Evolutionary conservation across 1,140 invertebrate species (phyloP).

Genomic region (Drosophila lacteicornis): DNA sequence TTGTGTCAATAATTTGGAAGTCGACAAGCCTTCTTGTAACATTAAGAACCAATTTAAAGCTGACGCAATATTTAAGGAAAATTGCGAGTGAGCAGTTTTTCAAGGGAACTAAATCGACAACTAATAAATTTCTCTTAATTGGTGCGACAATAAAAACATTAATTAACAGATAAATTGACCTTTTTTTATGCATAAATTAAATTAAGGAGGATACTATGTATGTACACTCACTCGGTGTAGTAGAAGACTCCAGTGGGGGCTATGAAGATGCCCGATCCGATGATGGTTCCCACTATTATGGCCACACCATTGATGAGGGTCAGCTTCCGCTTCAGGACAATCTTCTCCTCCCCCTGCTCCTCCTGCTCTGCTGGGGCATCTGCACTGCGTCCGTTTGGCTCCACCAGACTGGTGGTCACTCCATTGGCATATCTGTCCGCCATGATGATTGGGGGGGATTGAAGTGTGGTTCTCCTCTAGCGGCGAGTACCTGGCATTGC

Average conservation of each 20-base stretch:
- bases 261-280: conserved; percentile 94
- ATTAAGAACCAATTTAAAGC: conserved; percentile 28
- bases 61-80: conserved; percentile 65
- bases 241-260: conserved; percentile 90
- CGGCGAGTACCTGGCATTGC: conserved; percentile 49
- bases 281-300: conserved; percentile 94
- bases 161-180: conserved; percentile 49
- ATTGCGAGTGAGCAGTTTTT: conserved; percentile 48
- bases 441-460: conserved; percentile 43
- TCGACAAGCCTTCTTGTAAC: conserved; percentile 51
- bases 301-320: conserved; percentile 94
- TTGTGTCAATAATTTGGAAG: conserved; percentile 26
- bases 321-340: conserved; percentile 92
- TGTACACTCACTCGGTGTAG: conserved; percentile 87
- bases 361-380: background rate
- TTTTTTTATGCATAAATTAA: conserved; percentile 52
- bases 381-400: conserved; percentile 38
- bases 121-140: conserved; percentile 55
- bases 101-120: conserved; percentile 50
- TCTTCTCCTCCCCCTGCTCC: conserved; percentile 75
- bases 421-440: conserved; percentile 80
- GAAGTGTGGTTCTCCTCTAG: conserved; percentile 8
- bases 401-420: conserved; percentile 68
- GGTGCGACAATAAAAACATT: conserved; percentile 29
- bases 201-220: conserved; percentile 37